Evolutionary conservation across 2,888 invertebrate species (phyloP).

Genomic region (Reticulitermes lucifugus): DNA sequence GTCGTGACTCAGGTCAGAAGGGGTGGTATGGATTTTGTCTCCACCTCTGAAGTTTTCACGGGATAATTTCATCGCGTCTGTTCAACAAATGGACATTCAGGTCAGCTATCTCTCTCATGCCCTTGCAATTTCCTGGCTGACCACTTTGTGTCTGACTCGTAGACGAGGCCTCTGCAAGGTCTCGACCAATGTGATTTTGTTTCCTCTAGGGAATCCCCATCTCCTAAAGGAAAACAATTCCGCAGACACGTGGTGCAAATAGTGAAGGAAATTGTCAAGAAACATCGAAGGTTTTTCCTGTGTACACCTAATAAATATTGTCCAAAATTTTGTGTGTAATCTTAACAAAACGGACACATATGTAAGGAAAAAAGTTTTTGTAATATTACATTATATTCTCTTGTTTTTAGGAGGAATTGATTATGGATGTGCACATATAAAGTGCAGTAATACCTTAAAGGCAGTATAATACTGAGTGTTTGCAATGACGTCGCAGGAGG

Average conservation of each 20-base stretch:
- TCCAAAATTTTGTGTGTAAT: no score
- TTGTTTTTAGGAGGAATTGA: no score
- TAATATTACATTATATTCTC: no score
- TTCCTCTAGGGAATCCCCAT: neutral
- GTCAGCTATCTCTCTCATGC: neutral
- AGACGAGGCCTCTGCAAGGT: neutral
- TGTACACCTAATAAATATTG: no score
- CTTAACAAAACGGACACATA: no score
- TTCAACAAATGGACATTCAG: neutral
- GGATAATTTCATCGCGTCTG: neutral
- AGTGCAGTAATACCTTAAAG: no score
- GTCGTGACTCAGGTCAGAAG: neutral
- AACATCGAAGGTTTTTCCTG: no score
- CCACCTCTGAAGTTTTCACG: neutral
- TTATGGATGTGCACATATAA: no score
- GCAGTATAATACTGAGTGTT: no score
- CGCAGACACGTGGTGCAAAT: neutral
- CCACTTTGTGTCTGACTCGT: conserved; percentile 14
- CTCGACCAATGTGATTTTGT: conserved; percentile 15
- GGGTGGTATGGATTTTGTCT: neutral
- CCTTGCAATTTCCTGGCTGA: conserved; percentile 30
- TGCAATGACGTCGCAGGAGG: no score
- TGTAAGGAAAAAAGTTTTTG: no score
- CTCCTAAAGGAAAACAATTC: conserved; percentile 4
- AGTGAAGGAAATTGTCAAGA: neutral